Base-by-base conservation (phyloP, 2,113 vertebrate species). In the Seriola quinqueradiata region DNA sequence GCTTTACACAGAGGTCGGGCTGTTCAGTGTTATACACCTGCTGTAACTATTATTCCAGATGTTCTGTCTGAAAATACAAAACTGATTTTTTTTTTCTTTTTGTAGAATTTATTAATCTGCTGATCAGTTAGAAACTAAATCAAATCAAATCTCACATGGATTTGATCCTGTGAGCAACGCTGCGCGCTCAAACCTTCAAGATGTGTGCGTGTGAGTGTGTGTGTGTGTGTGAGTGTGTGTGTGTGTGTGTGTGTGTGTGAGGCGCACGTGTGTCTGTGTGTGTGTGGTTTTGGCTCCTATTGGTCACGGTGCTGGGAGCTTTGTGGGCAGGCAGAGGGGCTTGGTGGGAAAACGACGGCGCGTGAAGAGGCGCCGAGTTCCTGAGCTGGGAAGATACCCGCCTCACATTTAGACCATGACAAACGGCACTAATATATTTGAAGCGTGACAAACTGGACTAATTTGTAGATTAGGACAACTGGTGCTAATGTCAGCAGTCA, bases 391-490 rank as follows among this genome's bases (percentile, higher is more conserved):
- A 95, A 95, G 91, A 93, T 92, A 90, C 94, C 95, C 95, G 95
- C 96, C 96, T 96, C 92, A 93, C 95, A 96, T 94, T 93, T 90
- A 95, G 84, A 96, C 92, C 96, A 93, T 97, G 97, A 98, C 97
- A 96, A 96, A 96, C 94, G 92, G 92, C 89, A 92, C 95, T 97
- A 96, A 97, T 98, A 93, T 94, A 95, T 93, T 90, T 87, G 93
- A 79, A 96, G 94, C 96, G 95, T 97, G 96, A 97, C 97, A 95
- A 97, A 97, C 95, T 89, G 92, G 92, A 95, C 96, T 97, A 97
- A 98, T 98, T 97, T 97, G 96, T 94, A 94, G 95, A 95, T 94
- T 95, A 96, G 96, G 94, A 94, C 94, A 95, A 96, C 92, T 92
- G 94, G 95, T 94, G 94, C 95, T 96, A 94, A 95, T 96, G 97